Evolutionary conservation across 1,140 invertebrate genomes (phyloP).

Genomic region (Hypothenemus hampei): DNA sequence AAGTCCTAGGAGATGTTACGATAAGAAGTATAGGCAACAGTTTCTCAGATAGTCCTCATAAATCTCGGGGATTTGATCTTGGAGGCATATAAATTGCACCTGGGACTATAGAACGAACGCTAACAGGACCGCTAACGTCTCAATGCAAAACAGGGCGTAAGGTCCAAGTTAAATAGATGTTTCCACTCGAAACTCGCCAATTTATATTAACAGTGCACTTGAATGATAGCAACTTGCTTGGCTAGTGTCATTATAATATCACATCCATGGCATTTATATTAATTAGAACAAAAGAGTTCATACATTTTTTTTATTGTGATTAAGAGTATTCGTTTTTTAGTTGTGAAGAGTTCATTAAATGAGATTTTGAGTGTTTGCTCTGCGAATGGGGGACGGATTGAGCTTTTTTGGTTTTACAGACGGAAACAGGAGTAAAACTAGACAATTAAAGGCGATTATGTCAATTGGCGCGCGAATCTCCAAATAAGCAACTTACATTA

Average conservation of each 20-base stretch:
- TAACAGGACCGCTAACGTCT: conserved; percentile 23
- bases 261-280: too few relatives aligned
- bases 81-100: conserved; percentile 44
- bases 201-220: conserved; percentile 2
- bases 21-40: conserved; percentile 29
- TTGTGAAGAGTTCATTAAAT: not conserved
- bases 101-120: conserved; percentile 34
- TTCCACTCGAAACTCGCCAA: not conserved
- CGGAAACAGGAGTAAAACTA: conserved; percentile 5
- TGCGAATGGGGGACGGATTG: not conserved
- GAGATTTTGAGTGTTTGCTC: not conserved
- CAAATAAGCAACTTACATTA: conserved; percentile 21
- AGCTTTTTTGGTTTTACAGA: not conserved
- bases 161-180: conserved; percentile 8
- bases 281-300: too few relatives aligned
- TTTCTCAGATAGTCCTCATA: conserved; percentile 23
- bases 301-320: too few relatives aligned
- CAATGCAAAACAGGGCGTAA: conserved; percentile 9
- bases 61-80: conserved; percentile 39
- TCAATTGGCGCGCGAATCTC: conserved; percentile 12
- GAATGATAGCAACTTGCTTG: too few relatives aligned
- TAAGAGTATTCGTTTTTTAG: too few relatives aligned
- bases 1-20: conserved; percentile 20
- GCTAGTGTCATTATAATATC: too few relatives aligned
- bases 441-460: conserved; percentile 14